Conservation (phyloP, 2,888 invertebrate genomes). For the Ormyrus labotus region DNA sequence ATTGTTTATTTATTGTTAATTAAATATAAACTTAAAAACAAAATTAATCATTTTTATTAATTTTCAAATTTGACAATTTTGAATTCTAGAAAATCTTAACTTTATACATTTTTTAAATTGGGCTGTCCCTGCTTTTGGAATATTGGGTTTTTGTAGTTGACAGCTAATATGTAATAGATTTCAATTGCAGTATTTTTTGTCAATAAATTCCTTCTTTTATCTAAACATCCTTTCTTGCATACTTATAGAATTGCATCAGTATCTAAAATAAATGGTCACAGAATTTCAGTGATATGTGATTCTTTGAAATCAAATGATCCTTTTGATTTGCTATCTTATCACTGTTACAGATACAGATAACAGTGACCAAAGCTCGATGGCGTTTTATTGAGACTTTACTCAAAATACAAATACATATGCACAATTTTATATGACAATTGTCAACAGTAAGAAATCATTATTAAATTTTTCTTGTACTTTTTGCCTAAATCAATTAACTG, state of each 20-base stretch:
- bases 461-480: no score
- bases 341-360: constrained; percentile 50
- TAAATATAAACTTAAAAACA: constrained; percentile 6
- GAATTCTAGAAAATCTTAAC: constrained; percentile 3
- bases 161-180: constrained; percentile 5
- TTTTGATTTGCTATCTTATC: constrained; percentile 51
- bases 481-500: no score
- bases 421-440: no score
- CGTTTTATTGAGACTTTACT: constrained; percentile 30
- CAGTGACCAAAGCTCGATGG: constrained; percentile 35
- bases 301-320: constrained; percentile 40
- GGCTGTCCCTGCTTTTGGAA: constrained; percentile 17
- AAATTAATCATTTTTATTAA: not conserved
- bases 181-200: constrained; percentile 32
- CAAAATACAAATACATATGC: not conserved
- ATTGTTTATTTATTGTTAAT: not conserved
- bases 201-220: constrained; percentile 32
- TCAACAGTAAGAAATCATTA: no score
- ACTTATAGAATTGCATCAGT: constrained; percentile 46
- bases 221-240: constrained; percentile 31
- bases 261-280: constrained; percentile 26
- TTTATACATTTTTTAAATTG: constrained; percentile 3
- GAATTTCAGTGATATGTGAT: constrained; percentile 14
- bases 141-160: constrained; percentile 11
- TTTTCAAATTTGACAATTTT: not conserved